A percentile compares a stretch with the other conserved stretches of the same genome.
phyloP scores from a whole-genome alignment of 2,888 invertebrate genomes.

The Agapostemon virescens region DNA sequence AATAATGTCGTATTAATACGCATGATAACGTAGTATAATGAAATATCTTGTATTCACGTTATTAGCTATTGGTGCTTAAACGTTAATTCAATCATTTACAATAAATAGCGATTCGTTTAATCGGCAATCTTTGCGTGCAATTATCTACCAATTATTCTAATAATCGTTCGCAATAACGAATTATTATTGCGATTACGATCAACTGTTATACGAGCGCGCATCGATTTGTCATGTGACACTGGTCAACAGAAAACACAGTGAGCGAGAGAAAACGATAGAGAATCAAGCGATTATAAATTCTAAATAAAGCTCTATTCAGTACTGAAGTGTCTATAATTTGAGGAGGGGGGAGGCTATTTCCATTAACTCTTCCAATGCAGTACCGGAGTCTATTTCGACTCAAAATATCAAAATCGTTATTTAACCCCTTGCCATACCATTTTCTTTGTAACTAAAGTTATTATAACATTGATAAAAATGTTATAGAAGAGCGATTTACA shows the following conservation, averaged over 20 bases:
- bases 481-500: too few species aligned
- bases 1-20: neutral
- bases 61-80: neutral
- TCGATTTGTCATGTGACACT: neutral
- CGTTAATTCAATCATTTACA: neutral
- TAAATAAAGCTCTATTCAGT: neutral
- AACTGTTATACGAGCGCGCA: neutral
- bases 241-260: neutral
- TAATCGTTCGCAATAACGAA: neutral
- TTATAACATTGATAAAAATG: too few species aligned
- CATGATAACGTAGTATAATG: neutral
- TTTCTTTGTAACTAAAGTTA: too few species aligned
- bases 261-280: neutral
- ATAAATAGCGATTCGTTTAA: neutral
- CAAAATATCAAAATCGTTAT: too few species aligned
- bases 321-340: neutral
- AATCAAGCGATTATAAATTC: neutral
- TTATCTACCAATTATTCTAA: neutral
- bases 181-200: constrained; percentile 1
- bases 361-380: too few species aligned
- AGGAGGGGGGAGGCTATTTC: too few species aligned
- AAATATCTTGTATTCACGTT: neutral
- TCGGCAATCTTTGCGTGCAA: neutral
- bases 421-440: too few species aligned
- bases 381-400: too few species aligned